These are phyloP conservation scores for Anseranas semipalmata DNA, from an alignment of 2,113 vertebrate genomes.

Conservation along the genomic window DNA sequence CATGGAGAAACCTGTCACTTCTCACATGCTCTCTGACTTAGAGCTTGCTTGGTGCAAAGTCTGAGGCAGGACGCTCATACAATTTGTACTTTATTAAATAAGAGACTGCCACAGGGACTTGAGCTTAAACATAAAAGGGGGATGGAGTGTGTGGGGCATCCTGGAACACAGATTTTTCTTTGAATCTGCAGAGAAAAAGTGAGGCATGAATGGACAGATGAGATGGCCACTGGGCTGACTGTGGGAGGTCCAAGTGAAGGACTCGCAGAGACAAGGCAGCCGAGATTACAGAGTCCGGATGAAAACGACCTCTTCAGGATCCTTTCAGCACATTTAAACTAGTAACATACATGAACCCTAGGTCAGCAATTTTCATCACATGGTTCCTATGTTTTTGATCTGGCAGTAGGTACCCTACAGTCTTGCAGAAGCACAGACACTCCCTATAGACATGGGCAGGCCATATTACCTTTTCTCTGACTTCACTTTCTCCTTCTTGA, in stretches of 20 bases:
- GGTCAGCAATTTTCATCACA: background rate
- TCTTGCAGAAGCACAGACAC: background rate
- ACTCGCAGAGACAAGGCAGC: background rate
- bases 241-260: background rate
- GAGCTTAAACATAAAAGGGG: background rate
- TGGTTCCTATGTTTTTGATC: background rate
- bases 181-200: background rate
- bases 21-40: background rate
- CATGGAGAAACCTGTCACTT: background rate
- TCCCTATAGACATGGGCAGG: background rate
- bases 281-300: background rate
- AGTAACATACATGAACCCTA: background rate
- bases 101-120: background rate
- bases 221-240: background rate
- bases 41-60: background rate
- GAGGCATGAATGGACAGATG: background rate
- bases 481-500: slow-evolving; percentile 20
- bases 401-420: background rate
- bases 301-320: background rate
- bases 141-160: fast-evolving
- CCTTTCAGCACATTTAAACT: background rate
- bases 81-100: background rate
- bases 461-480: background rate
- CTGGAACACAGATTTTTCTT: background rate
- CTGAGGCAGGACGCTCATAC: background rate